Percentiles rank a stretch among this genome's conserved stretches.
phyloP scores from a whole-genome alignment of 2,113 vertebrate species.

The Fregetta grallaria region DNA sequence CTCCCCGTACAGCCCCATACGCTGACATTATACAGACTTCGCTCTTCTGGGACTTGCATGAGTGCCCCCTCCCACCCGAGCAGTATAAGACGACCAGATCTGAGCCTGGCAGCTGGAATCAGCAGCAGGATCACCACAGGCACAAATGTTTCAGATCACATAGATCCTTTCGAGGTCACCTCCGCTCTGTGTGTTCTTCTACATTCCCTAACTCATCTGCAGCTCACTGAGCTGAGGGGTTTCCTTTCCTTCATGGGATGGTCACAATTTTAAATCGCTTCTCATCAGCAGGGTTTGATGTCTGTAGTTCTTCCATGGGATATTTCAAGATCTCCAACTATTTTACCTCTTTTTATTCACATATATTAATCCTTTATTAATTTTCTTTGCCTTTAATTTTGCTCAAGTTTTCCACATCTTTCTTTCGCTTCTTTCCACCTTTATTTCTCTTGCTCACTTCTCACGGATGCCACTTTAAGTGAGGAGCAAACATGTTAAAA shows the following conservation, averaged over 20 bases:
- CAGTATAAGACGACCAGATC: too few relatives aligned
- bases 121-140: neutral
- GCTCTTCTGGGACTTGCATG: neutral
- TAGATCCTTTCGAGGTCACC: neutral
- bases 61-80: neutral
- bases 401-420: neutral
- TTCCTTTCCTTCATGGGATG: neutral
- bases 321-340: neutral
- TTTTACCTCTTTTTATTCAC: neutral
- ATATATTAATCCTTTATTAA: neutral
- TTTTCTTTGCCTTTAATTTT: neutral
- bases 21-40: neutral
- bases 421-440: neutral
- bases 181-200: fast-evolving
- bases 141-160: fast-evolving
- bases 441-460: neutral
- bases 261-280: neutral
- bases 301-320: neutral
- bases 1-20: neutral
- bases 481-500: neutral
- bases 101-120: neutral
- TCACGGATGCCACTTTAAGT: neutral
- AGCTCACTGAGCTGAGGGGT: neutral
- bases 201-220: neutral
- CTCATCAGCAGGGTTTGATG: neutral